Evolutionary conservation across 1,140 invertebrate species (phyloP).

Genomic region (Pantala flavescens): DNA sequence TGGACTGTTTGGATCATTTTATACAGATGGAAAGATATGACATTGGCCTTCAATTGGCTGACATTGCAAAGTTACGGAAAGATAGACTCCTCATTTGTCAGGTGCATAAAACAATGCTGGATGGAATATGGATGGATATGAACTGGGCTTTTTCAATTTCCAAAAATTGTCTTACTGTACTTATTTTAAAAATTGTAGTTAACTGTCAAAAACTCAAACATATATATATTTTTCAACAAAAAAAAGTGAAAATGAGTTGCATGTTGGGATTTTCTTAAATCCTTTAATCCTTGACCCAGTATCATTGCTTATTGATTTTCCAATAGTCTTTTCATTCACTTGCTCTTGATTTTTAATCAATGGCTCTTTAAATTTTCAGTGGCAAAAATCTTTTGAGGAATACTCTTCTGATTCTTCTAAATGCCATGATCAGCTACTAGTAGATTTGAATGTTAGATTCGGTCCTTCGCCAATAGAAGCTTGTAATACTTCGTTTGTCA

Average conservation of each 20-base stretch:
- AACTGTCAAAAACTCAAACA: too few relatives aligned
- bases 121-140: too few relatives aligned
- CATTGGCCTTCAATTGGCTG: not conserved
- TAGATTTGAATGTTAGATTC: not conserved
- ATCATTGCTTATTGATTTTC: too few relatives aligned
- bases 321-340: too few relatives aligned
- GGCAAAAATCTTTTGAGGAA: not conserved
- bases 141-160: not conserved
- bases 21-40: not conserved
- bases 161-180: too few relatives aligned
- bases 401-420: not conserved
- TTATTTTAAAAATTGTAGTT: too few relatives aligned
- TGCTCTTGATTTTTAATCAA: not conserved
- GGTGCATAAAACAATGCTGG: not conserved
- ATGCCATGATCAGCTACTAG: not conserved
- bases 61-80: not conserved
- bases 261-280: too few relatives aligned
- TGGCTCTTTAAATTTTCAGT: not conserved
- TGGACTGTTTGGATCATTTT: not conserved
- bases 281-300: too few relatives aligned
- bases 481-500: not conserved
- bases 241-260: too few relatives aligned
- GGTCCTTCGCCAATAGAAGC: not conserved
- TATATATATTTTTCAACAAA: too few relatives aligned
- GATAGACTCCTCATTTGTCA: not conserved